Base-by-base conservation (phyloP, 2,113 vertebrate species). In the Cacatua alba region DNA sequence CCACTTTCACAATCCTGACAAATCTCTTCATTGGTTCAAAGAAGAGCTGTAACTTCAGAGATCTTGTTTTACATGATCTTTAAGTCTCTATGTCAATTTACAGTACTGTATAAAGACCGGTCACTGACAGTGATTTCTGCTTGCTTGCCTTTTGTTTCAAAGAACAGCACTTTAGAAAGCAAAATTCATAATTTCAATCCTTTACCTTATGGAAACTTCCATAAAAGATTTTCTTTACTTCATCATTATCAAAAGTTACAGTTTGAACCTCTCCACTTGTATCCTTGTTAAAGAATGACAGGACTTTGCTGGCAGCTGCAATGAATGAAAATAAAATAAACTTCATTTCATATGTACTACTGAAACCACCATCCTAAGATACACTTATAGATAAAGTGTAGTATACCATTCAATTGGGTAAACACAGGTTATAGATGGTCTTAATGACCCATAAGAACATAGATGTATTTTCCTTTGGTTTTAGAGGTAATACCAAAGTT, bases 161-260 rank as follows among this genome's bases (percentile, higher is more conserved):
- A 94, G 31, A 80, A 33, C 43, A 80, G 41, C 69, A 83, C 17
- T 81, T 84, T 62, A 67, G 64, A 95, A 94, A 95, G 80, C n/a
- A 95, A 94, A 31, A 82, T 44, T 44, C 39, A 77, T 13, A 31
- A 78, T 69, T 81, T 92, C 41, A 83, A 31, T 35, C 39, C 59
- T 93, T 98, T 98, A 99, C 99, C 99, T 99, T 99, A 97, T 99
- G 99, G 97, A 99, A 99, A 96, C 99, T 99, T 91, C 99, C 99
- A 82, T 99, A 99, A 98, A 99, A 99, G 72, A 99, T 98, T 93
- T 97, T 98, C 98, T 99, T 99, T 65, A 99, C 95, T 57, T 97
- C 98, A 23, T 98, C 97, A 35, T 93, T 97, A 97, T 99, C 98
- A 94, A 99, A 99, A 21, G 98, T 98, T 79, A 98, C 98, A 9